Evolutionary conservation across 2,888 invertebrate species (phyloP), one percentile per base, ranked within the genome.

Genomic region (Quadriops clusia): DNA sequence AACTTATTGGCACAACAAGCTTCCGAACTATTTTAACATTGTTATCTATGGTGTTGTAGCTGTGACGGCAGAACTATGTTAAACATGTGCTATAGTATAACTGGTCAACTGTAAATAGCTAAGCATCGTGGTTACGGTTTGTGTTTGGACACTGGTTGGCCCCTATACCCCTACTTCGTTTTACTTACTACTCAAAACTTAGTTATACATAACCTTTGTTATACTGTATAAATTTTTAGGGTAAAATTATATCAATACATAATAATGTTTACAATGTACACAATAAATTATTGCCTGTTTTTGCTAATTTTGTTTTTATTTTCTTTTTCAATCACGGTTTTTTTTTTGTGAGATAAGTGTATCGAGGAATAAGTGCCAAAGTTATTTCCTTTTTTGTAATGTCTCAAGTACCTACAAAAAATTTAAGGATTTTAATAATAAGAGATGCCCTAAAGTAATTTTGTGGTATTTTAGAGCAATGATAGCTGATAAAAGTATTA

Each of bases 71-170:
- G 48, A n/a, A 52, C 49, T 48, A 44, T 48, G 46, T 47, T 49
- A 50, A 51, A 48, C 47, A 47, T 51, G 50, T 52, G 53, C 53
- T 53, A 52, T 52, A 50, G 47, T 53, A 53, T 43, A 49, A 47
- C 46, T 52, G 50, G 47, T 48, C 50, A 48, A 48, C 49, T 56
- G 54, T 55, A 54, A 46, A 54, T 54, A 54, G 50, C 48, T 52
- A 47, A 48, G 48, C 49, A 41, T 43, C 44, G 52, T 53, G 51
- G 51, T 53, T 53, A 52, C 43, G 35, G 35, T 34, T 50, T 50
- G 53, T 54, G 44, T 45, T 46, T 44, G 45, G 43, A 46, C 41
- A 42, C 37, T 43, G 43, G 41, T 46, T 45, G 43, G 43, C 33
- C 37, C 37, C 15, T 26, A 26, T 15, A 7, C 22, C 6, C 9